Evolutionary conservation across 2,113 vertebrate species (phyloP), one percentile per base, ranked within the genome.

Genomic region (Misgurnus anguillicaudatus): DNA sequence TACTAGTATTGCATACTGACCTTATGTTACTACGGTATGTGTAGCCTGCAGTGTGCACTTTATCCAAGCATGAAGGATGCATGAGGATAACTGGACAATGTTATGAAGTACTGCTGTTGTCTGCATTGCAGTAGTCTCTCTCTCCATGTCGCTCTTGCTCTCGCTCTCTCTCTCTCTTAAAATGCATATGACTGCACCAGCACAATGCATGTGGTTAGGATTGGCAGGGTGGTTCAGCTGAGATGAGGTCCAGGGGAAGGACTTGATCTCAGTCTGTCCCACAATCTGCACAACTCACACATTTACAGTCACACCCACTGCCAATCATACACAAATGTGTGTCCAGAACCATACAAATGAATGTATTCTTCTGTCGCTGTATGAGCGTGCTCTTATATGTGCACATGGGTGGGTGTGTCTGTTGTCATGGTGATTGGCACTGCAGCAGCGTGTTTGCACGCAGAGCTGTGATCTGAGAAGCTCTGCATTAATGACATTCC

Each of bases 111-210:
- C 39, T 67, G 61, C 62, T 82, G 63, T 47, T 67, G 71, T 62
- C 81, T 79, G 70, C 65, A 80, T 48, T 75, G 78, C 78, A 78
- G 78, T 83, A 8, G 39, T 80, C 13, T 57, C 38, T 69, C 31
- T 19, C 55, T 78, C 63, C 72, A 55, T 41, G 38, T 31, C 76
- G 60, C 41, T 45, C 66, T 60, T 13, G 38, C 66, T 62, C 51
- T 45, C 77, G 24, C 67, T 51, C 36, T 65, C 65, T 51, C 36
- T 65, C 65, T 66, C 57, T 76, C 71, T 16, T 16, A 47, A 53
- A 70, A 51, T 41, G 51, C 41, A 63, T 39, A 5, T 73, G 65
- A 31, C 17, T 63, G 31, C 5, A n/a, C 38, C 47, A 48, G 13
- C 47, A 55, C 14, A 71, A 3, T 17, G 2, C 55, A 14, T 16